Base-by-base conservation (phyloP, 2,888 invertebrate species). In the Diogma glabrata region DNA sequence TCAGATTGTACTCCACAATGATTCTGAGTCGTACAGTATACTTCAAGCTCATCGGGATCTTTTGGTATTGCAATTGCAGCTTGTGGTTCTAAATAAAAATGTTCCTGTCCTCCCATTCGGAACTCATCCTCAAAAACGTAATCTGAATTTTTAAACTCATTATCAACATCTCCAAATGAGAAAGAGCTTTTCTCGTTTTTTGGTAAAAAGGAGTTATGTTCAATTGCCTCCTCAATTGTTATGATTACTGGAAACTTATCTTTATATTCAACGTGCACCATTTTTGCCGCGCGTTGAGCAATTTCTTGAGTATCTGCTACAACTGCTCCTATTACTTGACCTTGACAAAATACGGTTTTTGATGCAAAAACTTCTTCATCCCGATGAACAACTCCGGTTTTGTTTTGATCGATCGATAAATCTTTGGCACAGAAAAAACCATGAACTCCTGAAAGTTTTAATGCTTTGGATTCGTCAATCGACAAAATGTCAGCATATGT, bases 11-110 rank as follows among this genome's bases (percentile, higher is more conserved):
- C 71, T 70, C 87, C 87, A 0, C 82, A 70, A 0, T 87, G 88
- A 75, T 87, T 82, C 67, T 96, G 96, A 6, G 87, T 84, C 0
- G 91, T 86, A 57, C 82, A 80, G 62, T 84, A 83, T 48, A 95
- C 68, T 64, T 93, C 92, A 53, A 96, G 67, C 68, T 95, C 95
- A 56, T 87, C 81, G 53, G 83, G 83, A 65, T 88, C 88, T 58
- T 79, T 81, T 0, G 88, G 88, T 43, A 85, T 70, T 0, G 78
- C 87, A 53, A 86, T 70, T 2, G 79, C 71, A 1, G 79, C 79
- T 55, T 88, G 81, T 0, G 95, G 91, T 70, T 97, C 97, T 59
- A 97, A 72, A 69, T 96, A 97, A 68, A 97, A 95, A 66, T 97
- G 97, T 65, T 96, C 96, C 68, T 97, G 95, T 0, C 90, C 92